Conservation (phyloP, 1,140 invertebrate species). For the Elysia chlorotica region DNA sequence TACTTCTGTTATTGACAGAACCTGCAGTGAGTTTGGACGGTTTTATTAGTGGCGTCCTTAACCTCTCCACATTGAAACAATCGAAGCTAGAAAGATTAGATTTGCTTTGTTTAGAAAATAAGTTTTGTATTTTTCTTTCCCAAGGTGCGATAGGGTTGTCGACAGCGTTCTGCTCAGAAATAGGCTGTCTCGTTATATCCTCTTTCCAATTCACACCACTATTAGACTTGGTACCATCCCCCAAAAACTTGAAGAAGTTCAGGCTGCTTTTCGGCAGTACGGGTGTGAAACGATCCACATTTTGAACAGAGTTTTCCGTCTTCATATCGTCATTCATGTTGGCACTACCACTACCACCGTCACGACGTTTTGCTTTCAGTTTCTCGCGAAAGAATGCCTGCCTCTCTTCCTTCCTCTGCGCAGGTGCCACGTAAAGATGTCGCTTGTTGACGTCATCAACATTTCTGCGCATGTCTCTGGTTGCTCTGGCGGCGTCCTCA, state of each 20-base stretch:
- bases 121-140: neutral
- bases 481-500: slow-evolving; percentile 13
- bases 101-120: neutral
- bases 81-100: slow-evolving; percentile 13
- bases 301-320: neutral
- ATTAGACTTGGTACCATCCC: neutral
- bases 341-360: neutral
- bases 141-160: neutral
- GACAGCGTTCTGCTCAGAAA: neutral
- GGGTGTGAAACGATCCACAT: neutral
- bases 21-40: neutral
- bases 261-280: neutral
- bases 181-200: neutral
- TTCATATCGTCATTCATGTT: neutral
- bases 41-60: slow-evolving; percentile 12
- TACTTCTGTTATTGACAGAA: no score
- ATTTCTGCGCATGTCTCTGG: slow-evolving; percentile 16
- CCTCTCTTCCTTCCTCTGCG: slow-evolving; percentile 14
- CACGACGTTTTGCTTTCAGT: neutral
- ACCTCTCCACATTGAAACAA: slow-evolving; percentile 7
- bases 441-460: slow-evolving; percentile 10
- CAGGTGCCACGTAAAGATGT: slow-evolving; percentile 11
- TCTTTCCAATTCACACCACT: neutral
- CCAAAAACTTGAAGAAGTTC: neutral
- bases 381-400: slow-evolving; percentile 19